Evolutionary conservation across 2,888 invertebrate species (phyloP).

Genomic region (Labia minor): DNA sequence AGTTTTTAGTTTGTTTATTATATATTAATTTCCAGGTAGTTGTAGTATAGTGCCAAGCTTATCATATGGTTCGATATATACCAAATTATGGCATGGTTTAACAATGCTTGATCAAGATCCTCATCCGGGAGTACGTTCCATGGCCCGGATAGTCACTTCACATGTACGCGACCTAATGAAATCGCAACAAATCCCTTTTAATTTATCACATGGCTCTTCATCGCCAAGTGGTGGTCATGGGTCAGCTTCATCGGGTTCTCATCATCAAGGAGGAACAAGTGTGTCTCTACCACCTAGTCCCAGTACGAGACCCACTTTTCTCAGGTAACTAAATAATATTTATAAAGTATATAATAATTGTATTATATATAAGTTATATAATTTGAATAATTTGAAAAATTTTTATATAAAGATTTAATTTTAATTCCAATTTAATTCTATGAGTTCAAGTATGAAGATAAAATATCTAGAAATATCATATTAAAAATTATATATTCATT

Average conservation of each 20-base stretch:
- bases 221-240: background rate
- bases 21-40: conserved; percentile 17
- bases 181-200: background rate
- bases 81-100: conserved; percentile 79
- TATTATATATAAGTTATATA: too few relatives aligned
- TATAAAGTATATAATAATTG: background rate
- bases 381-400: conserved; percentile 13
- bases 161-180: conserved; percentile 63
- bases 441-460: too few relatives aligned
- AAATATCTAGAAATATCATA: too few relatives aligned
- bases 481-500: too few relatives aligned
- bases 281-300: conserved; percentile 47
- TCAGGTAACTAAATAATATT: conserved; percentile 34
- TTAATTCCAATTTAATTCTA: too few relatives aligned
- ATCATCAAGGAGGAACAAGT: background rate
- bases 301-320: conserved; percentile 43
- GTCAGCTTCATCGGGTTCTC: background rate
- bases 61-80: conserved; percentile 67
- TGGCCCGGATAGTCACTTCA: conserved; percentile 67
- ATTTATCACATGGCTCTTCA: background rate
- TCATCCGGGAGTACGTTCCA: conserved; percentile 65
- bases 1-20: too few relatives aligned
- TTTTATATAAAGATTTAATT: too few relatives aligned
- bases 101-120: conserved; percentile 74
- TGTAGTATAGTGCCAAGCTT: conserved; percentile 35